Evolutionary conservation across 2,113 vertebrate genomes (phyloP).

Genomic region (Prolemur simus): DNA sequence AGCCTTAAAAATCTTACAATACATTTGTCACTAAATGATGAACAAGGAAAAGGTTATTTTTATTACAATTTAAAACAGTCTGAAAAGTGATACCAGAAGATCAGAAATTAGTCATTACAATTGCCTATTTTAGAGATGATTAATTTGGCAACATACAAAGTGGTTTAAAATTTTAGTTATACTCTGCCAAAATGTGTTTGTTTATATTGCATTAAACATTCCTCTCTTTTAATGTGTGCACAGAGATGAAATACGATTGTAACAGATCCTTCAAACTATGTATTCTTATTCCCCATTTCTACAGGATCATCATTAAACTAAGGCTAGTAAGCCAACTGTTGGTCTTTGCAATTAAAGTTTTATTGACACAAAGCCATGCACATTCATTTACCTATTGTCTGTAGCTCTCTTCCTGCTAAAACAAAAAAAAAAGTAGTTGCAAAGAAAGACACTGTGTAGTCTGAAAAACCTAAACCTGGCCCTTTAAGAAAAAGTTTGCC

Average conservation of each 20-base stretch:
- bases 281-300: background rate
- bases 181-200: background rate
- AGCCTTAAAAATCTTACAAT: constrained; percentile 1
- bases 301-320: background rate
- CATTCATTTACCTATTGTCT: background rate
- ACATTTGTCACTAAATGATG: background rate
- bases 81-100: background rate
- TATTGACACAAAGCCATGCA: background rate
- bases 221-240: background rate
- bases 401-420: background rate
- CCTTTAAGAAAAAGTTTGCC: background rate
- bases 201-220: background rate
- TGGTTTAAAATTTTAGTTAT: background rate
- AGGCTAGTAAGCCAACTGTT: background rate
- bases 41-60: background rate
- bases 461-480: background rate
- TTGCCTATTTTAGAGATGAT: background rate
- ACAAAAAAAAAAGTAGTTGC: background rate
- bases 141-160: background rate
- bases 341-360: background rate
- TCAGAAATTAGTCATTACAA: background rate
- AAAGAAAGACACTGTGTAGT: background rate
- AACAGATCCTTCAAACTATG: background rate
- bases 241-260: background rate
- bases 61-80: background rate